Percentiles rank a stretch among this genome's conserved stretches.
Evolutionary conservation across 35 echinoderm and acorn worm genomes (phyloP).

Genomic region (Ophioderma brevispina): DNA sequence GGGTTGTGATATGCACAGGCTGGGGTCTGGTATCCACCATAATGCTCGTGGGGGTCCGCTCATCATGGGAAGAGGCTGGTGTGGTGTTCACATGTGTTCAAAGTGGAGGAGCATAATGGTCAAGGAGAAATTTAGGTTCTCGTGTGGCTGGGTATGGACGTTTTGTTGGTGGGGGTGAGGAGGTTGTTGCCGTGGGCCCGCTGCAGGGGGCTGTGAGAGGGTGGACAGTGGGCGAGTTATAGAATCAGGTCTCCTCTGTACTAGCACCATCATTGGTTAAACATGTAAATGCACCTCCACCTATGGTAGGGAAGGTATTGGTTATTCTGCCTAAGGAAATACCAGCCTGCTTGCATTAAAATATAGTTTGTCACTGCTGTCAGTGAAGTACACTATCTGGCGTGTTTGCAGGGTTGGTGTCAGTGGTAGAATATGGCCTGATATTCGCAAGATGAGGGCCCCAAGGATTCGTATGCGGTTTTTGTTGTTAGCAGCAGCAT

Average conservation of each 20-base stretch:
- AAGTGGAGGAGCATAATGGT: conserved; percentile 46
- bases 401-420: not conserved
- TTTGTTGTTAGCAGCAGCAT: conserved; percentile 52
- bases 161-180: conserved; percentile 22
- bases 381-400: conserved; percentile 40
- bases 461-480: conserved; percentile 14
- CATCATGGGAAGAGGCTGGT: not conserved
- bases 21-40: conserved; percentile 30
- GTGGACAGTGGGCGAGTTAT: not conserved
- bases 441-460: conserved; percentile 21
- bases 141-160: conserved; percentile 40
- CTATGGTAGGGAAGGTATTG: conserved; percentile 30
- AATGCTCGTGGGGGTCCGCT: not conserved
- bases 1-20: not conserved
- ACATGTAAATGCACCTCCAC: not conserved
- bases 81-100: conserved; percentile 61
- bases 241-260: not conserved
- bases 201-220: conserved; percentile 16
- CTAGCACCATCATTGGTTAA: not conserved
- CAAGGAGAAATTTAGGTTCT: conserved; percentile 33
- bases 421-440: conserved; percentile 5
- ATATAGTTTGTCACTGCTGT: conserved; percentile 34
- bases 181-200: conserved; percentile 2
- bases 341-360: conserved; percentile 33
- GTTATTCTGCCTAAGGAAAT: conserved; percentile 40